phyloP scores from a whole-genome alignment of 2,113 vertebrate genomes.

The human (Homo sapiens) region GRCh38 chr7:125831501-125832000 shows the following conservation, averaged over 20 bases:
- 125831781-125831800: background rate
- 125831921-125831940: too few relatives aligned
- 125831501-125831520: background rate
- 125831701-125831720: background rate
- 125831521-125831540: too few relatives aligned
- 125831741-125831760: background rate
- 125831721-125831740: background rate
- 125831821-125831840: background rate
- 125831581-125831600: too few relatives aligned
- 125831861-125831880: background rate
- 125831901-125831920: background rate
- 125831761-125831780: background rate
- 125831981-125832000: too few relatives aligned
- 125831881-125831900: background rate
- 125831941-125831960: too few relatives aligned
- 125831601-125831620: background rate
- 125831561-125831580: too few relatives aligned
- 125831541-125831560: background rate
- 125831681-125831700: too few relatives aligned
- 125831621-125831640: background rate
- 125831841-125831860: background rate
- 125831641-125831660: background rate
- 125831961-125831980: too few relatives aligned
- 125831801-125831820: background rate
- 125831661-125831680: background rate